A percentile compares a stretch with the other conserved stretches of the same genome.
These are phyloP conservation scores for Orthosia cruda DNA, from an alignment of 2,888 invertebrate species.

Conservation along the genomic window DNA sequence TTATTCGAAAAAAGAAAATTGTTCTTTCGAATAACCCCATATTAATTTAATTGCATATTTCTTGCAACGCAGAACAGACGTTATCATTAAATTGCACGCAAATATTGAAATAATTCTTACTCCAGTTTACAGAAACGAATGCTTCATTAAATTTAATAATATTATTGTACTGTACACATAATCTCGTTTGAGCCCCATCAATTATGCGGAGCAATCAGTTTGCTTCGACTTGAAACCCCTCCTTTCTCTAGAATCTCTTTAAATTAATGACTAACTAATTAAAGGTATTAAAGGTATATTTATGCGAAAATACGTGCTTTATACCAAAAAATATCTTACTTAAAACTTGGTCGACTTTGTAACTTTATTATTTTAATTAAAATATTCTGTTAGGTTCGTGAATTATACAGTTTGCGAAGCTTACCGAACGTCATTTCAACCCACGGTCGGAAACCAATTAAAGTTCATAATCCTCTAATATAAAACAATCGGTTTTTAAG, in stretches of 20 bases:
- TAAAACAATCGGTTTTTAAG: constrained; percentile 81
- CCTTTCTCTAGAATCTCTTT: constrained; percentile 48
- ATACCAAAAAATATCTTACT: constrained; percentile 62
- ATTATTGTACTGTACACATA: constrained; percentile 62
- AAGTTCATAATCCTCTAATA: constrained; percentile 88
- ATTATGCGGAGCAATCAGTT: constrained; percentile 69
- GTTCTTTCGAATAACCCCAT: neutral
- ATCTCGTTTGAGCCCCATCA: constrained; percentile 62
- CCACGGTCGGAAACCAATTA: constrained; percentile 86
- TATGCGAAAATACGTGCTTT: constrained; percentile 57
- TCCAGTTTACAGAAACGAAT: constrained; percentile 21
- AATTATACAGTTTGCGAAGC: constrained; percentile 74
- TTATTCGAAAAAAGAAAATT: constrained; percentile 12
- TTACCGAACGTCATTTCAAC: constrained; percentile 80
- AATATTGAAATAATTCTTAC: constrained; percentile 34
- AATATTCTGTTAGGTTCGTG: constrained; percentile 72
- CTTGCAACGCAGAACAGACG: constrained; percentile 4
- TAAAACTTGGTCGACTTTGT: constrained; percentile 44
- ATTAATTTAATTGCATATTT: constrained; percentile 14
- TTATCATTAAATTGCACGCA: constrained; percentile 41
- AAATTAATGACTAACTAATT: constrained; percentile 67
- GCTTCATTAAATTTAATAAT: constrained; percentile 54
- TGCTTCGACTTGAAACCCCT: constrained; percentile 46
- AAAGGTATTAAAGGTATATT: too few species aligned
- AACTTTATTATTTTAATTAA: constrained; percentile 75